These are phyloP conservation scores for Ylistrum balloti DNA, from an alignment of 1,140 invertebrate species.

Conservation along the genomic window DNA sequence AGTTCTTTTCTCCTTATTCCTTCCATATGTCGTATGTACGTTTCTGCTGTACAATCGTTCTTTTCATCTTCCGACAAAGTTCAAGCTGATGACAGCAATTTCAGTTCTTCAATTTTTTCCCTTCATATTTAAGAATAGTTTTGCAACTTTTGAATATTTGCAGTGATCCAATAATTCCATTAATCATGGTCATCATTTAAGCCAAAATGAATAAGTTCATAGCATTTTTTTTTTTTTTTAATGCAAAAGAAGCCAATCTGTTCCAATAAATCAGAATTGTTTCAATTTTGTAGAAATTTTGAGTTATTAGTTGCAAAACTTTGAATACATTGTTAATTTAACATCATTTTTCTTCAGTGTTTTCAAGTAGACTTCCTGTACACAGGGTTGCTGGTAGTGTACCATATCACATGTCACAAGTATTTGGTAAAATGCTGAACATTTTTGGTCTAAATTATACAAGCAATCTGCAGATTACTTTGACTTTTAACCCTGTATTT, in stretches of 20 bases:
- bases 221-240: no score
- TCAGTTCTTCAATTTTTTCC: background rate
- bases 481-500: no score
- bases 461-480: no score
- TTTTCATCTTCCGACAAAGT: background rate
- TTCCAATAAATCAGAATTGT: no score
- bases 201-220: no score
- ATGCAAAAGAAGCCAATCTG: no score
- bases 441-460: background rate
- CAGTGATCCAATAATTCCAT: no score
- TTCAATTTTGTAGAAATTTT: no score
- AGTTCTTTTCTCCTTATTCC: background rate
- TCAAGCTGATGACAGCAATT: background rate
- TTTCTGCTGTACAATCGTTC: background rate
- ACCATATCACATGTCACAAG: background rate
- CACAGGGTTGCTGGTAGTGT: background rate
- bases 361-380: background rate
- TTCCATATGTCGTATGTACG: background rate
- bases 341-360: background rate
- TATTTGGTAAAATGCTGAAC: conserved; percentile 28
- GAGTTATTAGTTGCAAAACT: background rate
- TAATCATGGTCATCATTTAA: no score
- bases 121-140: background rate
- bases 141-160: background rate
- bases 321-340: background rate